Percentiles rank a stretch among this genome's conserved stretches.
phyloP scores from a whole-genome alignment of 2,797 vertebrate genomes.

The Nothura maculosa region DNA sequence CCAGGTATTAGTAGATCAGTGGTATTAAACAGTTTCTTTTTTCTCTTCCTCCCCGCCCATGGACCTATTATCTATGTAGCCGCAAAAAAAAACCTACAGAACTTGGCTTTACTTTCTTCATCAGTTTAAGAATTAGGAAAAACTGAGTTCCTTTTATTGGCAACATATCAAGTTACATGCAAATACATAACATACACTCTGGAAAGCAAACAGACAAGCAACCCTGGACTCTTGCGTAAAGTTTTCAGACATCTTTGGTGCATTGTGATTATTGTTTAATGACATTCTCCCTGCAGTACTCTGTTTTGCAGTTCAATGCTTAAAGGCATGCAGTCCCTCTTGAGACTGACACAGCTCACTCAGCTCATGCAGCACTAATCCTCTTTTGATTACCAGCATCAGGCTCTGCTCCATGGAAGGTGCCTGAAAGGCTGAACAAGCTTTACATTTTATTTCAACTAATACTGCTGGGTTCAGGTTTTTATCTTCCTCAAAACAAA shows the following conservation, averaged over 20 bases:
- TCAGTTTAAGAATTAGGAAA: background rate
- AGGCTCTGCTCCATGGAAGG: background rate
- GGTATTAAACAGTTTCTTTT: background rate
- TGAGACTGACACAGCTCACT: background rate
- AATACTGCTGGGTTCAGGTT: background rate
- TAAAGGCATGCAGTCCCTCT: background rate
- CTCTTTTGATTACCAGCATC: constrained; percentile 30
- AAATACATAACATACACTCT: background rate
- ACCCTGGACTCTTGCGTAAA: background rate
- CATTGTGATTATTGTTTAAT: constrained; percentile 27
- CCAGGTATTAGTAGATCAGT: background rate
- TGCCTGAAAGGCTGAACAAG: background rate
- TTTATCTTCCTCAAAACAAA: background rate
- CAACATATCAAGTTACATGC: background rate
- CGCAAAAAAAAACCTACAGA: background rate
- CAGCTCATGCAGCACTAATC: background rate
- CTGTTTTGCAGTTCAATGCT: constrained; percentile 9
- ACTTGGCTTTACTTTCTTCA: background rate
- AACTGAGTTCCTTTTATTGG: background rate
- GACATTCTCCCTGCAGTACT: background rate
- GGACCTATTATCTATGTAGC: background rate
- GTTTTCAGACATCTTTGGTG: background rate
- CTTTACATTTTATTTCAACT: constrained; percentile 35
- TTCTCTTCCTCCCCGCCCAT: background rate
- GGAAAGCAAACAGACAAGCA: background rate